Base-by-base conservation (phyloP, 1,140 invertebrate genomes). In the Linepithema humile region DNA sequence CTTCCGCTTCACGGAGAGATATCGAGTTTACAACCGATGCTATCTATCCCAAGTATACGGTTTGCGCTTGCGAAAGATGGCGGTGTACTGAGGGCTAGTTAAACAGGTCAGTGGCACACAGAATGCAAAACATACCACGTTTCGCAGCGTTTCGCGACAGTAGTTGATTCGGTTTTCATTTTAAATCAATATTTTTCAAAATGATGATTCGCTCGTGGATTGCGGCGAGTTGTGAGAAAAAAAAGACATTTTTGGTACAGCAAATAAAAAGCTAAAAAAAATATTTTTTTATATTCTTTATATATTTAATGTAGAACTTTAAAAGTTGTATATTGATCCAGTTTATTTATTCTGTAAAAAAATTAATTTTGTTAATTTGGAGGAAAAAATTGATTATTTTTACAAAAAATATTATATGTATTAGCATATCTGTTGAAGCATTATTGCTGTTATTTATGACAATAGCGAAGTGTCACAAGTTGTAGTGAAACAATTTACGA, bases 21-120 rank as follows among this genome's bases (percentile, higher is more conserved):
- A 72, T 57, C 35, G 53, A 59, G 35, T 74, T 74, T 74, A 74
- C 35, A 74, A 60, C 53, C 32, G 53, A 74, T 74, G 38, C 53
- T 59, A 59, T 20, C 48, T 53, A 53, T 35, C 35, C 26, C 23
- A 60, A 74, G 70, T 26, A 60, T 32, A 73, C 23, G 23, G 35
- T n/a, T 60, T 74, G 55, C 60, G 53, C 53, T 38, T 29, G 5
- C 17, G 29, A 53, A 70, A 53, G n/a, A 53, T n/a, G 35, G 35
- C n/a, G 23, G 17, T n/a, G 50, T 57, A 43, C 32, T 26, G 17
- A 29, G 38, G 40, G 35, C 60, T 59, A 23, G 4, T 23, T 57
- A 40, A 10, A 59, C 23, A 74, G 35, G 57, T 72, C 48, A 72
- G 53, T 72, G 20, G 12, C 15, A 32, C 15, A 20, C 15, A 53